Conservation (phyloP, 2,797 vertebrate genomes). For the Momotus momota region DNA sequence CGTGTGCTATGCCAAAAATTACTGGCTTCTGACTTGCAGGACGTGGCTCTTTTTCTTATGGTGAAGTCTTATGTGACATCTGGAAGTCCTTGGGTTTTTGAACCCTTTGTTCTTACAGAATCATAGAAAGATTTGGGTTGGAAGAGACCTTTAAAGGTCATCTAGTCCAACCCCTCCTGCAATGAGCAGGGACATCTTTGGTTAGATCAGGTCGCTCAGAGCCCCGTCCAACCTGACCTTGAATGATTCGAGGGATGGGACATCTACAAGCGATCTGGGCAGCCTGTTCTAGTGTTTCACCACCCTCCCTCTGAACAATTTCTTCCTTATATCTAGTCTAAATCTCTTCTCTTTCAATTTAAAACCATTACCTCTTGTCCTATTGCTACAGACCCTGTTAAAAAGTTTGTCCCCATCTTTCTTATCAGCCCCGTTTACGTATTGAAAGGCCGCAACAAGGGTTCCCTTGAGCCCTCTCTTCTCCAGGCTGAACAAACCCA, state of each 20-base stretch:
- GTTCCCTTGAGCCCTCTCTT: not conserved
- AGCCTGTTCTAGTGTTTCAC: not conserved
- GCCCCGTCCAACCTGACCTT: accelerated
- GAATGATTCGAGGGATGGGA: not conserved
- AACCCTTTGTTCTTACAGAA: not conserved
- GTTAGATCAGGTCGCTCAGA: not conserved
- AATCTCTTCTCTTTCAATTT: not conserved
- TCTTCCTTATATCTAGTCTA: not conserved
- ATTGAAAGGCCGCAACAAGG: not conserved
- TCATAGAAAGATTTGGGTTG: not conserved
- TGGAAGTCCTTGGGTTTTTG: not conserved
- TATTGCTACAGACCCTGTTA: not conserved
- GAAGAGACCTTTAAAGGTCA: not conserved
- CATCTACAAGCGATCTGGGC: not conserved
- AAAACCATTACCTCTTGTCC: not conserved
- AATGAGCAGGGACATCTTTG: not conserved
- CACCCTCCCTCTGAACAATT: not conserved
- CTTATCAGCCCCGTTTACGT: not conserved
- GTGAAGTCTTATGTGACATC: not conserved
- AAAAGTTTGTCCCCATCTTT: not conserved
- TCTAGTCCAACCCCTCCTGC: not conserved
- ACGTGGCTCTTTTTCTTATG: not conserved
- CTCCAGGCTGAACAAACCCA: not conserved
- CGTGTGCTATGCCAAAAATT: not conserved
- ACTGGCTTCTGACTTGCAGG: not conserved